Conservation (phyloP, 2,888 invertebrate genomes). For the Troides helena region DNA sequence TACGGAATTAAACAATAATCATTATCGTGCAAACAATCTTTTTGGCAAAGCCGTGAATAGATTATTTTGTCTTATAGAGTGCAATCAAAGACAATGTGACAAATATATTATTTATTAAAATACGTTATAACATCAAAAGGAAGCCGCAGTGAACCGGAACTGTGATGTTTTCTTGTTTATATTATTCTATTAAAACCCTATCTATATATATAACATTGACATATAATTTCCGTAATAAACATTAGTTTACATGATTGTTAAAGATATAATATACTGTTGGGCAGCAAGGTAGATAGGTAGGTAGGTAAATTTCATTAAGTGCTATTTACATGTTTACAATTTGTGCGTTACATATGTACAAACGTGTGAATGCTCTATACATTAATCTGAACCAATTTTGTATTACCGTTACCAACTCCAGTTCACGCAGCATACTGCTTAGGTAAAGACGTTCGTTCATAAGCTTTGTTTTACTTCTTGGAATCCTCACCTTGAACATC, state of each 20-base stretch:
- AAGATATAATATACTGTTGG: neutral
- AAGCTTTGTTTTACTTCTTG: conserved; percentile 1
- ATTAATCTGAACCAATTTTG: neutral
- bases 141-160: conserved; percentile 19
- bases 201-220: too few relatives aligned
- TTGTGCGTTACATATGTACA: neutral
- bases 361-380: neutral
- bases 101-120: conserved; percentile 30
- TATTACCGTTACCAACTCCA: conserved; percentile 1
- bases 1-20: neutral
- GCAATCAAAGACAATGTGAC: conserved; percentile 34
- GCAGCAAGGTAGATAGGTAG: neutral
- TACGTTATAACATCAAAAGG: conserved; percentile 30
- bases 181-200: too few relatives aligned
- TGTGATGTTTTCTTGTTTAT: neutral
- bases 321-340: conserved; percentile 21
- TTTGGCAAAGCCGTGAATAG: conserved; percentile 19
- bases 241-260: too few relatives aligned
- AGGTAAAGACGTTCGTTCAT: conserved; percentile 28
- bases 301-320: neutral
- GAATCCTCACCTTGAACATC: conserved; percentile 33
- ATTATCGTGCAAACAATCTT: conserved; percentile 1
- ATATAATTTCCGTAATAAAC: too few relatives aligned
- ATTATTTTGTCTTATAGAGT: conserved; percentile 15
- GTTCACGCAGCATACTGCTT: conserved; percentile 23